phyloP scores from a whole-genome alignment of 2,113 vertebrate genomes.

The Oreocharis arfaki region DNA sequence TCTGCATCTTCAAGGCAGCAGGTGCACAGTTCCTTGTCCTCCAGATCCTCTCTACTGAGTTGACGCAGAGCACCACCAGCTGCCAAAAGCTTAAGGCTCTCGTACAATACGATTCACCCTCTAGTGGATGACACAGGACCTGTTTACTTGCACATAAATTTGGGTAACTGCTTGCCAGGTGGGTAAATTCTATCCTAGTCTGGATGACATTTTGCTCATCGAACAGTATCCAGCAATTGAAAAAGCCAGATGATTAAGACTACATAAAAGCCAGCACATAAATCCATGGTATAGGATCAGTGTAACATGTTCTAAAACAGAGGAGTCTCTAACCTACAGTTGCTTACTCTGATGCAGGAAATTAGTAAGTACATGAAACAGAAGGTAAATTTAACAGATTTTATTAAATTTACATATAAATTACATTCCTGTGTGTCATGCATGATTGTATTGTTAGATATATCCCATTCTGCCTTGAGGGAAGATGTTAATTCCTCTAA shows the following conservation, averaged over 20 bases:
- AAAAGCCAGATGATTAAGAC: neutral
- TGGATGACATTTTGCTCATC: neutral
- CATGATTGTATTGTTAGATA: neutral
- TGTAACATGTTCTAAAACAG: neutral
- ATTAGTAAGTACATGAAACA: neutral
- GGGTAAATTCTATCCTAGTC: neutral
- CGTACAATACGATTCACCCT: neutral
- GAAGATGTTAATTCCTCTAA: too few relatives aligned
- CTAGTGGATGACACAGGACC: constrained; percentile 21
- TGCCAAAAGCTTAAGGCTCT: neutral
- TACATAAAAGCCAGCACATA: neutral
- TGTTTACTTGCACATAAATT: neutral
- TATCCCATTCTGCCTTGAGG: neutral
- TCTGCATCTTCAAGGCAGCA: neutral
- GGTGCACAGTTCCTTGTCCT: neutral
- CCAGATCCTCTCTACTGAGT: neutral
- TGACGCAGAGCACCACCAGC: neutral
- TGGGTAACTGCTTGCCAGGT: neutral
- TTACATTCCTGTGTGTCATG: neutral
- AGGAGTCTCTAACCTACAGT: neutral
- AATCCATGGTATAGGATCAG: neutral
- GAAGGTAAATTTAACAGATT: neutral
- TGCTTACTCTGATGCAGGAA: neutral
- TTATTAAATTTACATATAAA: constrained; percentile 18
- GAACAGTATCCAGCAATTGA: neutral